Evolutionary conservation across 1,140 invertebrate genomes (phyloP), one percentile per base, ranked within the genome.

Genomic region (Papilio machaon): DNA sequence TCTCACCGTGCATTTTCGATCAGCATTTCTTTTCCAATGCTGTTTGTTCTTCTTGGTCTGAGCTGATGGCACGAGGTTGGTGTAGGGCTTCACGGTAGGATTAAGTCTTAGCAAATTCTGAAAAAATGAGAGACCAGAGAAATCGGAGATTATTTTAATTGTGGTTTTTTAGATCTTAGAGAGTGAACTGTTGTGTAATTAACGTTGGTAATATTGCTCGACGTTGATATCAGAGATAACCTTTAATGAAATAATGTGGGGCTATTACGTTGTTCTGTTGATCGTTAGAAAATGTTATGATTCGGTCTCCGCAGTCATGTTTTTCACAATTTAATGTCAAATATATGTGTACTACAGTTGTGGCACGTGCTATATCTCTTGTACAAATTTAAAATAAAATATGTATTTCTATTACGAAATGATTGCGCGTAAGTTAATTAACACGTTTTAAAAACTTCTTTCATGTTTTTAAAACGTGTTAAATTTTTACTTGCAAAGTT

Each of bases 21-120:
- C 96, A 0, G 95, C 91, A 93, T 99, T 99, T 84, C 99, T 95
- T 92, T 99, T 99, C 99, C 99, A 99, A 83, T 98, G 97, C 82
- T 97, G 96, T 91, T 99, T 99, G 82, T 97, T 97, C 81, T 96
- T 95, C 95, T 99, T 99, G 0, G 99, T 99, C 76, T 96, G 94
- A 17, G 95, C 93, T 30, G 98, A 98, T 19, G 99, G 97, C 30
- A 98, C 95, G 15, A 98, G 91, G 85, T 95, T 97, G 6, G 98
- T 97, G 88, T 97, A 96, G 0, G 95, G 94, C 85, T 96, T 96
- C 0, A 97, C 96, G 82, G 96, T 97, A 2, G 99, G 98, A 95
- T 99, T 99, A 9, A 99, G 90, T 1, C 95, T 90, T 67, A 99
- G 92, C 70, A 99, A 92, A 95, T 97, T 98, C 98, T 99, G 91